These are phyloP conservation scores for Alexandromys fortis DNA, from an alignment of 2,113 vertebrate genomes.

Conservation along the genomic window DNA sequence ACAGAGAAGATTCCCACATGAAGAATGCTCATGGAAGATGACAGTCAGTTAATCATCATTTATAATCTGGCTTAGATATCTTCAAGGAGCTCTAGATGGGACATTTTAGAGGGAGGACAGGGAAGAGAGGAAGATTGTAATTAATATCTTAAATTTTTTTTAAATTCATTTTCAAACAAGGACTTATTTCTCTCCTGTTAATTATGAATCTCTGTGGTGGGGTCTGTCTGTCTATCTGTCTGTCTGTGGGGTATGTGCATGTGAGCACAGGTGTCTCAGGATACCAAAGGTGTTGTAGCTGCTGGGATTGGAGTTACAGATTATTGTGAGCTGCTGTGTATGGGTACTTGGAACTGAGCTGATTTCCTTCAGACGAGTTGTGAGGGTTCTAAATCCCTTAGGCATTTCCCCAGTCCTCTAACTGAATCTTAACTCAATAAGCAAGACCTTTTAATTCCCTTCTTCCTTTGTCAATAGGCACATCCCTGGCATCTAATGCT, in stretches of 20 bases:
- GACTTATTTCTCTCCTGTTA: not conserved
- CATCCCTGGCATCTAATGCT: not conserved
- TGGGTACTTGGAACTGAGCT: not conserved
- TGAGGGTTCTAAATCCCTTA: not conserved
- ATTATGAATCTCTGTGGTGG: not conserved
- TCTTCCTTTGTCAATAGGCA: not conserved
- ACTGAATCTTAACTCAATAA: not conserved
- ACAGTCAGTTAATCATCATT: not conserved
- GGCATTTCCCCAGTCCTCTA: not conserved
- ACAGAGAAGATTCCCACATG: too few species aligned
- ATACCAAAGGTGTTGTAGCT: not conserved
- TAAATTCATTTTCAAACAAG: not conserved
- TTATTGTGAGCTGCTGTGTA: not conserved
- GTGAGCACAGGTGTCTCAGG: not conserved
- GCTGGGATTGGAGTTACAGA: not conserved
- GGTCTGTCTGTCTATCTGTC: not conserved
- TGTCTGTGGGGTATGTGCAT: not conserved
- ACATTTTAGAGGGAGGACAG: not conserved
- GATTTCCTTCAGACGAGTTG: not conserved
- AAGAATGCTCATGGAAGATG: not conserved
- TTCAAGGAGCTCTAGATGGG: not conserved
- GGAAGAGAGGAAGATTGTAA: not conserved
- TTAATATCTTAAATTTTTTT: not conserved
- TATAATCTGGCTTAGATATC: not conserved
- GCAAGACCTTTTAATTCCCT: not conserved